Evolutionary conservation across 2,113 vertebrate species (phyloP), one percentile per base, ranked within the genome.

Genomic region (Panurus biarmicus): DNA sequence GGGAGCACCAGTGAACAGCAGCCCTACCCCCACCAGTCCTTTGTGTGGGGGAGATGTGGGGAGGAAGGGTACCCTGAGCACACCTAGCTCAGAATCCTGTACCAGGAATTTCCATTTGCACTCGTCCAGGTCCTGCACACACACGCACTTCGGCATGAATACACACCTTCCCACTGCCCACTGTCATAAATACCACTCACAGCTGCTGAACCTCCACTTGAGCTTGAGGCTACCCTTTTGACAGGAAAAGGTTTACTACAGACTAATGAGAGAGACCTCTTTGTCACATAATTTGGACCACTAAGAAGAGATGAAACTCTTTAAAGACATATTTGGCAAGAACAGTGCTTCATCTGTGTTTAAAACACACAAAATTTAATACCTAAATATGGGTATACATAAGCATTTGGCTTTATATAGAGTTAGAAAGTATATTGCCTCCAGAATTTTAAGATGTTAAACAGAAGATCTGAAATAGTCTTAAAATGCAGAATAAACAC

Each of bases 91-190:
- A 1, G 40, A 22, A n/a, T 35, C 40, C 28, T 18, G 3, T 9
- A 28, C 42, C 29, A n/a, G 29, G 1, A 51, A 38, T 33, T 76
- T 78, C 20, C 40, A 14, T 47, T 33, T 2, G 1, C 36, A 69
- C 5, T 21, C 0, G 0, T 13, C 50, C 3, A 1, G 42, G 14
- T 77, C 29, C 60, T 38, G 50, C 25, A n/a, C 4, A 7, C 14
- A 42, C 8, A 10, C 3, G 7, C 7, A 14, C 13, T 2, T 4
- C 31, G 50, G 20, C 2, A 3, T 24, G 11, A 54, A 72, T 28
- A 23, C 2, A 26, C 14, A 48, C 5, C 15, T 64, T 29, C 28
- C 36, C 12, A n/a, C 31, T 51, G 18, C 7, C 28, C 31, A 15
- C 47, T 61, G n/a, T 31, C 14, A 25, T 33, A 61, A 86, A 86